phyloP scores from a whole-genome alignment of 2,797 vertebrate species.

The Pagetopsis macropterus region DNA sequence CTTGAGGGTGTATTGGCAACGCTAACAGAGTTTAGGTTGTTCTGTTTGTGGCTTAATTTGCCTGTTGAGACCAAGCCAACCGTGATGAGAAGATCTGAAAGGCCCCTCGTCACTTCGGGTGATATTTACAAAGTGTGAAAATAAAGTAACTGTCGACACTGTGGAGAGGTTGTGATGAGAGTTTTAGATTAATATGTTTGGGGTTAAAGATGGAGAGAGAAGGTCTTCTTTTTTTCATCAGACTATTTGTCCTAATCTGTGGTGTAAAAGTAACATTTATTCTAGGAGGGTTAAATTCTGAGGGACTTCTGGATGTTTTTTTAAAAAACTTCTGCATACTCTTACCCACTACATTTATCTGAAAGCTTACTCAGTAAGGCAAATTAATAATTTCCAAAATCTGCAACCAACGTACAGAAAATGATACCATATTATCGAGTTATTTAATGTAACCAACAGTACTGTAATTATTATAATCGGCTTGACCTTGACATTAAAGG shows the following conservation, averaged over 20 bases:
- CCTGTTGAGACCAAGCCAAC: conserved; percentile 47
- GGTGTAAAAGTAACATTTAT: background rate
- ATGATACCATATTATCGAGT: background rate
- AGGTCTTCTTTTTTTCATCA: background rate
- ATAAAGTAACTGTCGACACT: background rate
- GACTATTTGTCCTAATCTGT: conserved; percentile 1
- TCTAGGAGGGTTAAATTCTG: background rate
- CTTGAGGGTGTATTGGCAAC: conserved; percentile 46
- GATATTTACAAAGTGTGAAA: conserved; percentile 17
- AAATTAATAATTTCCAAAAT: background rate
- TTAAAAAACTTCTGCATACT: background rate
- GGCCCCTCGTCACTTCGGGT: conserved; percentile 15
- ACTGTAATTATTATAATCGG: background rate
- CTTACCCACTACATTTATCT: background rate
- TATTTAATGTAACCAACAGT: background rate
- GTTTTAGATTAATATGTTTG: background rate
- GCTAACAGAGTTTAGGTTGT: conserved; percentile 50
- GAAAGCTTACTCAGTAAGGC: background rate
- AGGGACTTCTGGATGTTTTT: background rate
- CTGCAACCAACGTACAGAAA: background rate
- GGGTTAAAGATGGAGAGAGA: background rate
- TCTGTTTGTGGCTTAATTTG: conserved; percentile 61
- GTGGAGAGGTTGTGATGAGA: background rate
- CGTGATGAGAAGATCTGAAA: conserved; percentile 56
- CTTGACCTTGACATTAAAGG: background rate